Conservation (phyloP, 2,797 vertebrate genomes). For the Trachurus trachurus region DNA sequence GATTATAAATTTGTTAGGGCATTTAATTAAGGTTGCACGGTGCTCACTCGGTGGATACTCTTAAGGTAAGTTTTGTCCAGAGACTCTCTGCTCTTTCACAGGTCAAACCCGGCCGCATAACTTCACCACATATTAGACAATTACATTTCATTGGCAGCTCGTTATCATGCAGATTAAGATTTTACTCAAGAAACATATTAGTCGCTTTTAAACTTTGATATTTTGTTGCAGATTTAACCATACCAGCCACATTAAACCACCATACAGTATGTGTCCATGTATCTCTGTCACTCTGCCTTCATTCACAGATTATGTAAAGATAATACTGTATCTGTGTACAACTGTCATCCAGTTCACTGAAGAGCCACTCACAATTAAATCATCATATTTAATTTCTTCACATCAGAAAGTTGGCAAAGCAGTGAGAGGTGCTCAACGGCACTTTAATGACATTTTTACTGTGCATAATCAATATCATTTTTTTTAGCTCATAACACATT, state of each 20-base stretch:
- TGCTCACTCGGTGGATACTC: neutral
- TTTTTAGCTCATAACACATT: neutral
- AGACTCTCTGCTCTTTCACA: neutral
- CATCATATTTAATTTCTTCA: slow-evolving; percentile 13
- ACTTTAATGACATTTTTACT: neutral
- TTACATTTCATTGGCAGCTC: neutral
- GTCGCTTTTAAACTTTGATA: too few species aligned
- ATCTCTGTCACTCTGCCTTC: neutral
- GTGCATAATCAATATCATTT: neutral
- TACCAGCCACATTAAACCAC: neutral
- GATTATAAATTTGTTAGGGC: neutral
- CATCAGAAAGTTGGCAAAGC: slow-evolving; percentile 21
- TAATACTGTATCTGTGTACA: neutral
- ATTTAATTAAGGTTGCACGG: neutral
- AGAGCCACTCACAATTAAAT: slow-evolving; percentile 2
- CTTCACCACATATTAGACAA: neutral
- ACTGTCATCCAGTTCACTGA: neutral
- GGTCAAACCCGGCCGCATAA: neutral
- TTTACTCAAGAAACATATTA: neutral
- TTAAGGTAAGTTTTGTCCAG: neutral
- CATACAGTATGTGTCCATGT: neutral
- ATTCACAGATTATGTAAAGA: neutral
- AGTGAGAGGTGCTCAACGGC: neutral
- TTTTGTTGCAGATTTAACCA: neutral
- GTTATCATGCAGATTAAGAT: neutral